Evolutionary conservation across 23 tunicate species (phyloP).

Genomic region (Diplosoma virens): DNA sequence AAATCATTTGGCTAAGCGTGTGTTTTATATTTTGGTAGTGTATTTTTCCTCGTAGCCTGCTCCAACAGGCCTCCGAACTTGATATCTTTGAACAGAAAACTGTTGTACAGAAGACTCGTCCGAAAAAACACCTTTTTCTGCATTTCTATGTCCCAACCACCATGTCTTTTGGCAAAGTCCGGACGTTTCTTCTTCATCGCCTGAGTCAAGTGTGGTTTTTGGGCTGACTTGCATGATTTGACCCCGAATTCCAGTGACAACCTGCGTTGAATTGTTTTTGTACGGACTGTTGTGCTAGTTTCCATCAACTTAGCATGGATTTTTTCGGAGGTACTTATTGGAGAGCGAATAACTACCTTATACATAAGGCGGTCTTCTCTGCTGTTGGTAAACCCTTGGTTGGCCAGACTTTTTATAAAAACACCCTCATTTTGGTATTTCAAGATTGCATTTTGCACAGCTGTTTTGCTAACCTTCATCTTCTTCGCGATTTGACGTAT

Average conservation of each 20-base stretch:
- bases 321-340: too few relatives aligned
- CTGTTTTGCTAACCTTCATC: too few relatives aligned
- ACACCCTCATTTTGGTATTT: too few relatives aligned
- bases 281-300: too few relatives aligned
- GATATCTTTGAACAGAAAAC: slow-evolving; percentile 20
- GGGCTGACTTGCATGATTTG: slow-evolving; percentile 15
- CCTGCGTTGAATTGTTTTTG: slow-evolving; percentile 16
- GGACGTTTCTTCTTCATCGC: slow-evolving; percentile 14
- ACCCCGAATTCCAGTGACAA: slow-evolving; percentile 6
- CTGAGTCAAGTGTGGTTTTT: slow-evolving; percentile 16
- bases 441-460: too few relatives aligned
- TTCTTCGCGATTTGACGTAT: too few relatives aligned
- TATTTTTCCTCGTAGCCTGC: slow-evolving; percentile 15
- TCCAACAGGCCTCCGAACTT: slow-evolving; percentile 24
- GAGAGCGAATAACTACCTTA: too few relatives aligned
- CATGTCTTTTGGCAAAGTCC: slow-evolving; percentile 1
- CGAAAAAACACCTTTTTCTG: slow-evolving; percentile 11
- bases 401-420: too few relatives aligned
- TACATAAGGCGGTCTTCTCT: too few relatives aligned
- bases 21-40: neutral
- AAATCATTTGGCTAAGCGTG: slow-evolving; percentile 8
- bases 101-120: slow-evolving; percentile 14
- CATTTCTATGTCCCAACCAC: neutral
- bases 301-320: too few relatives aligned
- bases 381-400: too few relatives aligned